Evolutionary conservation across 2,888 invertebrate species (phyloP).

Genomic region (Malthinus seriepunctatus): DNA sequence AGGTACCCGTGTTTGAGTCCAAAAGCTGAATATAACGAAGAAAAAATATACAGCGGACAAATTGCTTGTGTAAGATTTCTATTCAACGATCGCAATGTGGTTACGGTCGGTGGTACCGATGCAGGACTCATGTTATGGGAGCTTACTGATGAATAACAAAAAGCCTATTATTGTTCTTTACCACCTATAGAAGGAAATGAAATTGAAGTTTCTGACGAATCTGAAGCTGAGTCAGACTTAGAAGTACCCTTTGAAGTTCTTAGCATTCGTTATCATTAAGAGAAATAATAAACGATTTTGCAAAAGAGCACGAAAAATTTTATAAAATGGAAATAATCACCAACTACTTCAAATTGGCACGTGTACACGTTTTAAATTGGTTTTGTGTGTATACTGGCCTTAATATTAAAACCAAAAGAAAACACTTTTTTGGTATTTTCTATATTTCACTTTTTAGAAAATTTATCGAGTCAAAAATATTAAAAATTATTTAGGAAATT

Average conservation of each 20-base stretch:
- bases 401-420: too few relatives aligned
- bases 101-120: constrained; percentile 85
- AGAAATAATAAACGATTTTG: background rate
- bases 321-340: background rate
- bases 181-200: constrained; percentile 26
- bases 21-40: constrained; percentile 85
- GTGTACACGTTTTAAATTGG: too few relatives aligned
- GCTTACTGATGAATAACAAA: constrained; percentile 75
- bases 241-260: constrained; percentile 49
- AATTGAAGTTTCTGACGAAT: constrained; percentile 34
- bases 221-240: constrained; percentile 46
- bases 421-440: too few relatives aligned
- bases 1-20: constrained; percentile 86
- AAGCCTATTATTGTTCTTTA: constrained; percentile 38
- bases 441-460: too few relatives aligned
- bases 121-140: constrained; percentile 92
- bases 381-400: too few relatives aligned
- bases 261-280: constrained; percentile 41
- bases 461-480: too few relatives aligned
- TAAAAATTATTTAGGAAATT: too few relatives aligned
- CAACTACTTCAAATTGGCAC: background rate
- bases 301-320: background rate
- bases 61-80: constrained; percentile 81
- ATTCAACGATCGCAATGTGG: constrained; percentile 82
- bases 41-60: constrained; percentile 84